Evolutionary conservation across 1,140 invertebrate genomes (phyloP), one percentile per base, ranked within the genome.

Genomic region (Notospermus geniculatus): DNA sequence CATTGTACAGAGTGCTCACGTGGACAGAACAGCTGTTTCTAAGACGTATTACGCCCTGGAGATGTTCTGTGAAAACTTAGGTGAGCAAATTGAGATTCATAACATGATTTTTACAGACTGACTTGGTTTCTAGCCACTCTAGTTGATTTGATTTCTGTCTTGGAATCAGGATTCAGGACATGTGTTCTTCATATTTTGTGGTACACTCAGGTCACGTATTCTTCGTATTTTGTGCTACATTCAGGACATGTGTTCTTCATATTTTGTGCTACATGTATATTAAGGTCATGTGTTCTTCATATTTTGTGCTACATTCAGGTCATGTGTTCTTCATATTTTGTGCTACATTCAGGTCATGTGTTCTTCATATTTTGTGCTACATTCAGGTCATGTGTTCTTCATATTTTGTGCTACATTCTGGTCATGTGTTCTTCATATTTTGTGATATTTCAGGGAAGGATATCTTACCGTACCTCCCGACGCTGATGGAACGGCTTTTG

Each of bases 21-120:
- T 36, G 32, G 32, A 36, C 15, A 4, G 32, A 15, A 36, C 32
- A 15, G 32, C 32, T 15, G 32, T 36, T 15, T 36, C 87, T 65
- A 85, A 89, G 43, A 88, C 91, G 79, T 92, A 92, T 72, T 92
- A 91, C 76, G 90, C 91, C 0, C 69, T 93, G 25, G 90, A 92
- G 75, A 88, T 86, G 41, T 91, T 91, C 66, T 90, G 88, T 71
- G 89, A 91, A 77, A 90, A 91, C 79, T 77, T 92, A 32, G 88
- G 80, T 75, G 57, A 66, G 65, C n/a, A n/a, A n/a, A n/a, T n/a
- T n/a, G n/a, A n/a, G n/a, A n/a, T n/a, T n/a, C n/a, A n/a, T n/a
- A n/a, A n/a, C n/a, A n/a, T n/a, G n/a, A n/a, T n/a, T n/a, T n/a
- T n/a, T n/a, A n/a, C n/a, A n/a, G n/a, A n/a, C n/a, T n/a, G n/a